Evolutionary conservation across 2,797 vertebrate species (phyloP).

Genomic region (Myripristis murdjan): DNA sequence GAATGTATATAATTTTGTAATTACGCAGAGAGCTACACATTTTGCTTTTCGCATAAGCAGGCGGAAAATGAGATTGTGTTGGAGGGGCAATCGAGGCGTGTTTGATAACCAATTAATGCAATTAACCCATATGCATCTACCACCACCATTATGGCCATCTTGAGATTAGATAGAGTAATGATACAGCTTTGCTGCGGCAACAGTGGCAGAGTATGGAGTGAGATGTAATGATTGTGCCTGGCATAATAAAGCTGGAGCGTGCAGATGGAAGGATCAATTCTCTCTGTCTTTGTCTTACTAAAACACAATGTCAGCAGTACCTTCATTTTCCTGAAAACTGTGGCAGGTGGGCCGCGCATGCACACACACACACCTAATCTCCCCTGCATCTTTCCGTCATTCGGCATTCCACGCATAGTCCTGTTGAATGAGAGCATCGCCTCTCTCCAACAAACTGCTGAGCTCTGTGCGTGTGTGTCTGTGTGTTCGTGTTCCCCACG

Average conservation of each 20-base stretch:
- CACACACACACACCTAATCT: constrained; percentile 40
- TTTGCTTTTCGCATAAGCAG: background rate
- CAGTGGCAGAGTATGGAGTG: constrained; percentile 39
- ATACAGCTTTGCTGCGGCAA: constrained; percentile 50
- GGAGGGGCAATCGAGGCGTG: constrained; percentile 34
- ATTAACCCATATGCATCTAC: constrained; percentile 62
- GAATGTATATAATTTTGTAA: background rate
- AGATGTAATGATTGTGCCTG: constrained; percentile 65
- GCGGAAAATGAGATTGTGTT: constrained; percentile 42
- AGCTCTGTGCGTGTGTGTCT: constrained; percentile 1
- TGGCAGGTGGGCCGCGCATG: constrained; percentile 36
- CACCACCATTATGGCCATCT: constrained; percentile 38
- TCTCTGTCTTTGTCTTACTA: constrained; percentile 62
- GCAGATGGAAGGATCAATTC: constrained; percentile 61
- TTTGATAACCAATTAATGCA: constrained; percentile 64
- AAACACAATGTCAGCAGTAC: constrained; percentile 68
- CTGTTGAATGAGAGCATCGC: constrained; percentile 53
- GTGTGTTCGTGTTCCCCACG: background rate
- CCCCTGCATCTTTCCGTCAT: constrained; percentile 15
- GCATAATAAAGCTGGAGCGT: constrained; percentile 54
- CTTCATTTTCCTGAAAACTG: constrained; percentile 66
- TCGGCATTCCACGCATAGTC: constrained; percentile 51
- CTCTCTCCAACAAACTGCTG: constrained; percentile 41
- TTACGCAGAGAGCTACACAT: background rate
- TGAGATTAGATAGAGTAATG: constrained; percentile 61